phyloP scores from a whole-genome alignment of 1,140 invertebrate species.

The Chironomus striatipennis region DNA sequence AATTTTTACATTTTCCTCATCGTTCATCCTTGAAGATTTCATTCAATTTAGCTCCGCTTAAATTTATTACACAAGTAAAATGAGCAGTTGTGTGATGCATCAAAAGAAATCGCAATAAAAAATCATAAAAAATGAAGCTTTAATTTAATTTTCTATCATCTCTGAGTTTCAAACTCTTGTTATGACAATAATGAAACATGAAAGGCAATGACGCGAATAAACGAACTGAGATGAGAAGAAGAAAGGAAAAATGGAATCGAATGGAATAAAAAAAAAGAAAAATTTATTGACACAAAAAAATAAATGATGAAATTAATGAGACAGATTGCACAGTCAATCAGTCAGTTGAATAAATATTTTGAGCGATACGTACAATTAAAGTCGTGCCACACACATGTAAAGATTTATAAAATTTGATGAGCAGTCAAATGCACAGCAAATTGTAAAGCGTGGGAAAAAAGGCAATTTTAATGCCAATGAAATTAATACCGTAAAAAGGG shows the following conservation, averaged over 20 bases:
- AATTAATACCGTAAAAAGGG: no score
- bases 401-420: background rate
- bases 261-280: no score
- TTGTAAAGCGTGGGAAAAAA: no score
- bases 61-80: background rate
- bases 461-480: no score
- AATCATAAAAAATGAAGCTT: no score
- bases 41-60: background rate
- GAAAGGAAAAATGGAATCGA: no score
- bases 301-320: background rate
- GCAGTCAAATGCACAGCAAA: no score
- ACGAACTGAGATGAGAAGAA: no score
- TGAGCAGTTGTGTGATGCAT: background rate
- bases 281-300: no score
- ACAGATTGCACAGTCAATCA: conserved; percentile 2
- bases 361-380: background rate
- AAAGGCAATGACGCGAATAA: background rate
- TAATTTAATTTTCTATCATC: background rate
- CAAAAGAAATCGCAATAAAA: background rate
- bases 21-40: background rate
- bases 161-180: background rate
- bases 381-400: background rate
- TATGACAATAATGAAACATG: no score
- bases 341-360: background rate
- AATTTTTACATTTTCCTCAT: background rate